Base-by-base conservation (phyloP, 2,888 invertebrate genomes). In the Bugulina stolonifera region DNA sequence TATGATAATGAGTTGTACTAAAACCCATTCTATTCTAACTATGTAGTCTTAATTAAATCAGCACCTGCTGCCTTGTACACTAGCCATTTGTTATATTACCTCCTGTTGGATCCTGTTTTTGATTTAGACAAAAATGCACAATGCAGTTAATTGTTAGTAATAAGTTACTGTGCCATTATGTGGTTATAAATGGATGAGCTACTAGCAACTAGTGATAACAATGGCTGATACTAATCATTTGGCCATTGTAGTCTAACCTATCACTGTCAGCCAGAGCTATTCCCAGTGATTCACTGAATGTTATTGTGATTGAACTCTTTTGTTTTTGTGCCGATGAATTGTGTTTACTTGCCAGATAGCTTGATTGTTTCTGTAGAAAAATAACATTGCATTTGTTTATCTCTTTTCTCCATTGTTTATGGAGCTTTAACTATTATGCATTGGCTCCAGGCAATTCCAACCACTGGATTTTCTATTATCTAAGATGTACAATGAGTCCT, bases 91-190 rank as follows among this genome's bases (percentile, higher is more conserved):
- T 27, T 64, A 10, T 43, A 43, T 10, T 43, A 18, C 10, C 43
- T 43, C 5, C 5, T 18, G 18, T 10, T 43, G 5, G 43, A 5
- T 32, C 14, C 64, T 64, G 64, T 34, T 64, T 64, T 32, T 2
- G 32, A 64, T 64, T 64, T 64, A 64, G 64, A 25, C 32, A 32
- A 64, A 32, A 32, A 64, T 64, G 64, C 32, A 32, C 32, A 64
- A 32, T 64, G 64, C 64, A 64, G 32, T 27, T 64, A 64, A 64
- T 32, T 64, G 64, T 64, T 64, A 64, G 22, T 64, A 34, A 27
- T 43, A 18, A 18, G 43, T 18, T 43, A 43, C 18, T 10, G 43
- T n/a, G n/a, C n/a, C n/a, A n/a, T n/a, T n/a, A n/a, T n/a, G n/a
- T n/a, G n/a, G n/a, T n/a, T n/a, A n/a, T n/a, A n/a, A n/a, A n/a